A percentile compares a stretch with the other conserved stretches of the same genome.
Evolutionary conservation across 2,797 vertebrate species (phyloP).

Genomic region (Semaprochilodus insignis): DNA sequence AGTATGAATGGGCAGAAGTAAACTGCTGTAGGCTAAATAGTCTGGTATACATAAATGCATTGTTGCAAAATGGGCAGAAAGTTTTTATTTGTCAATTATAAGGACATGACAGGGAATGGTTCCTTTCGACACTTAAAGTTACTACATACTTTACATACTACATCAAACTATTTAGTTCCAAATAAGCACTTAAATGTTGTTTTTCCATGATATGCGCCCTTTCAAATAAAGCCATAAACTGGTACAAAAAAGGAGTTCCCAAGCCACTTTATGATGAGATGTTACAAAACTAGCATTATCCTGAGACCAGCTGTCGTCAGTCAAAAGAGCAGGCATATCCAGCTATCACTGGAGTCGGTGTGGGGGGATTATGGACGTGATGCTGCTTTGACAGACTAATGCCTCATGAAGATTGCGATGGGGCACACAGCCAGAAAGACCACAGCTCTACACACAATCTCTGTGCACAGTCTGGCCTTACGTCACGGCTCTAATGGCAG

Average conservation of each 20-base stretch:
- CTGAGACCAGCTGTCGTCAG: constrained; percentile 30
- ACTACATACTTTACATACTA: no score
- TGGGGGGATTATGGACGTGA: constrained; percentile 42
- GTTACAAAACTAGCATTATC: constrained; percentile 28
- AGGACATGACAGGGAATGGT: no score
- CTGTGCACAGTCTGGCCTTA: background rate
- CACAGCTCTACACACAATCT: constrained; percentile 6
- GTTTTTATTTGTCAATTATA: no score
- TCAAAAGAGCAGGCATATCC: constrained; percentile 34
- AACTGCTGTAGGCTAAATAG: no score
- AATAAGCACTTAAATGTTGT: no score
- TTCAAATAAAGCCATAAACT: background rate
- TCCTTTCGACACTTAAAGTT: no score
- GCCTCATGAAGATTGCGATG: constrained; percentile 25
- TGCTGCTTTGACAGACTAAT: constrained; percentile 40
- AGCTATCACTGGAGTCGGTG: constrained; percentile 4
- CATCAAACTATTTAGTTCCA: no score
- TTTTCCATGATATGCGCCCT: background rate
- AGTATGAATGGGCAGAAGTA: no score
- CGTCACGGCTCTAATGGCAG: constrained; percentile 16
- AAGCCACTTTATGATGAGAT: constrained; percentile 3
- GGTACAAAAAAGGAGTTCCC: background rate
- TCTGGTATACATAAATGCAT: no score
- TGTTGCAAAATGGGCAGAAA: no score
- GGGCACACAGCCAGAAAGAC: constrained; percentile 35